Base-by-base conservation (phyloP, 2,113 vertebrate species). In the Cyphomyrus plagiostoma region DNA sequence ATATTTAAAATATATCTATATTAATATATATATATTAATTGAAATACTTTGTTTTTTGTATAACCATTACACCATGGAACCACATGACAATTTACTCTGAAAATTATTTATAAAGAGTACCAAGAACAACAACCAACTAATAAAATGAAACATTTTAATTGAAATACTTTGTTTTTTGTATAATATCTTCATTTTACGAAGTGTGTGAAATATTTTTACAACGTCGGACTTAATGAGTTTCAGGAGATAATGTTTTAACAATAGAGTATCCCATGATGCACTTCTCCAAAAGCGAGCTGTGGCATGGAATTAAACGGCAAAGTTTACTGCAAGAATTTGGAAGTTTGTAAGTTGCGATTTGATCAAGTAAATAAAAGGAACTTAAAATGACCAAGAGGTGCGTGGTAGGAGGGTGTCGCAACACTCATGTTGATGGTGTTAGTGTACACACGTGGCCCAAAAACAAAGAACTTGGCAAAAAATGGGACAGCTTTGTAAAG, bases 61-160 rank as follows among this genome's bases (percentile, higher is more conserved):
- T 96, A 96, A 96, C 96, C 96, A 96, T 96, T 96, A 96, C 96
- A 96, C 96, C 96, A 96, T 96, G 92, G 95, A 96, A 96, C 96
- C 94, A 0, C 15, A 3, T 70, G 62, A 30, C 0, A 30, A 0
- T 0, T 0, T 0, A 0, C 1, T 1, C 3, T 3, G 4, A 70
- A 70, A 30, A 30, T 13, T 0, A 30, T 4, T 70, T 13, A 70
- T 30, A 30, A 70, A 70, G 62, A 70, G 62, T 70, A 13, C 1
- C 1, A 30, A 70, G 10, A 30, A 3, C n/a, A 70, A 26, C 11
- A 66, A 70, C 10, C 1, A 0, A 30, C 0, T 13, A 4, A 30
- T 70, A 70, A 30, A 30, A 13, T 30, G n/a, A 6, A 10, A 0
- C 0, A 1, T 13, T 70, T 70, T 4, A 70, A 30, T 30, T 70